These are phyloP conservation scores for Plebejus anna DNA, from an alignment of 2,888 invertebrate species.

Conservation along the genomic window DNA sequence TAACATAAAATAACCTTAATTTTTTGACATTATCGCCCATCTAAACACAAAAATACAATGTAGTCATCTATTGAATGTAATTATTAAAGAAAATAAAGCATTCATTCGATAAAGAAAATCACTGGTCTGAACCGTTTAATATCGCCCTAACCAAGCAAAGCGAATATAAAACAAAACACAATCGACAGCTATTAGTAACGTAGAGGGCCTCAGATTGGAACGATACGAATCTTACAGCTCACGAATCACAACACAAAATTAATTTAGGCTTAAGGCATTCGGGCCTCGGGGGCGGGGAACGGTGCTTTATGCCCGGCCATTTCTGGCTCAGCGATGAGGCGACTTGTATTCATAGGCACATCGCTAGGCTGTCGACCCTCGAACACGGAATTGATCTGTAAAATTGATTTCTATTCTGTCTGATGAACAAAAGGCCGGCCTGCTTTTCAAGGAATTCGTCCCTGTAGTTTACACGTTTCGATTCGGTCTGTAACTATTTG, in stretches of 20 bases:
- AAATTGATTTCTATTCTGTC: constrained; percentile 61
- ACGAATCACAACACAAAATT: constrained; percentile 69
- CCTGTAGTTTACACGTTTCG: constrained; percentile 27
- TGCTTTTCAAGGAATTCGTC: constrained; percentile 31
- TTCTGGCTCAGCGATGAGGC: constrained; percentile 48
- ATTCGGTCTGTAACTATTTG: neutral
- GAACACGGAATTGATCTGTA: constrained; percentile 55
- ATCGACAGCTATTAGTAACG: constrained; percentile 3
- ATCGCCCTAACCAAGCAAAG: neutral
- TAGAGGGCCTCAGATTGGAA: constrained; percentile 53
- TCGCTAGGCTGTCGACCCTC: constrained; percentile 47
- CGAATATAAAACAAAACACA: neutral
- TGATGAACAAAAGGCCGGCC: constrained; percentile 49
- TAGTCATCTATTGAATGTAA: no score
- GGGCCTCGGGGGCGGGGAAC: constrained; percentile 42
- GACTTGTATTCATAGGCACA: constrained; percentile 59
- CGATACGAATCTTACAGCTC: constrained; percentile 64
- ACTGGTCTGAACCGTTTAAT: neutral
- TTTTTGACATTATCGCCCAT: no score
- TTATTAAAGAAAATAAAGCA: no score
- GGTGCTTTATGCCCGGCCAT: constrained; percentile 44
- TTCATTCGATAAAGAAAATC: neutral
- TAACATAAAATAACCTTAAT: no score
- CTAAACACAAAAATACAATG: no score
- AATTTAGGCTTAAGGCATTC: constrained; percentile 61